Evolutionary conservation across 2,113 vertebrate species (phyloP).

Genomic region (Petromus typicus): DNA sequence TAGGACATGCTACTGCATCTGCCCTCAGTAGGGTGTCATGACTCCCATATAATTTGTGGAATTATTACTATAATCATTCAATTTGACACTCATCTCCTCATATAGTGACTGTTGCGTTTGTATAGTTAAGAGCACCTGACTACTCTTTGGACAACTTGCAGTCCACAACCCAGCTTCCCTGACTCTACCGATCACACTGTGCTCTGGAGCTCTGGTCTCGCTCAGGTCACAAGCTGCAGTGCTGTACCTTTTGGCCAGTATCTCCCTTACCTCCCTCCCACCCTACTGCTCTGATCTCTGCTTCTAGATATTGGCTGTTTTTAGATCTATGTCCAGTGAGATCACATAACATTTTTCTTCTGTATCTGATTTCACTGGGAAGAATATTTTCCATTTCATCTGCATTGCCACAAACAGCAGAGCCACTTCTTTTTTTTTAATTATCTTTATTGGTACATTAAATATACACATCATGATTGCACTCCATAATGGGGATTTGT

Average conservation of each 20-base stretch:
- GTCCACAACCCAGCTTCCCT: neutral
- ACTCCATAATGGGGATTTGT: no score
- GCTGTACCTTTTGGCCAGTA: neutral
- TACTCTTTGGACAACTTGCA: neutral
- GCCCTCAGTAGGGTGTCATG: neutral
- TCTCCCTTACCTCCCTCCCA: neutral
- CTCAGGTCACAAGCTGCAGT: neutral
- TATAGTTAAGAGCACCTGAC: neutral
- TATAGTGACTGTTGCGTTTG: neutral
- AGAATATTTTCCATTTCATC: neutral
- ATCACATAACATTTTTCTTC: neutral
- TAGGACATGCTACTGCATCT: neutral
- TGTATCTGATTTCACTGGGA: neutral
- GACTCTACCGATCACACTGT: no score
- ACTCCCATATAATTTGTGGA: neutral
- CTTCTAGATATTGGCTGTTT: neutral
- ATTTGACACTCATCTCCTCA: neutral
- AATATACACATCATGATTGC: no score
- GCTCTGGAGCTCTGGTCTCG: neutral
- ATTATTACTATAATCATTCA: neutral
- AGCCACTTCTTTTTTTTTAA: no score
- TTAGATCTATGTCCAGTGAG: neutral
- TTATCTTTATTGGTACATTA: no score
- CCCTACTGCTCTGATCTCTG: neutral
- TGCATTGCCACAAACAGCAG: neutral